phyloP scores from a whole-genome alignment of 2,888 invertebrate genomes.

The Herminia tarsipennalis region DNA sequence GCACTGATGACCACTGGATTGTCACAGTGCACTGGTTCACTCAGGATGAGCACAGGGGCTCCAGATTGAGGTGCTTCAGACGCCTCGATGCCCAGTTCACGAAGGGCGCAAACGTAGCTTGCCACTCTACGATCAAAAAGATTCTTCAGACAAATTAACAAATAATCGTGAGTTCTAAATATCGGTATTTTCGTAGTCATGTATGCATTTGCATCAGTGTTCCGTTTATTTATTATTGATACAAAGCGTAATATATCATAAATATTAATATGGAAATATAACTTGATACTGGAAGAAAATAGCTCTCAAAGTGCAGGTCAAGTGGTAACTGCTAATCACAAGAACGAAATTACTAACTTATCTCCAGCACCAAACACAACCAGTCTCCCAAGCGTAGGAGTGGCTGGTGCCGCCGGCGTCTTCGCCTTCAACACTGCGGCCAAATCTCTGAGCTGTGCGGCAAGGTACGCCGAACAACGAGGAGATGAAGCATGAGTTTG shows the following conservation, averaged over 20 bases:
- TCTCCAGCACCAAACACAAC: slow-evolving; percentile 82
- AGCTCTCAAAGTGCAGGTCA: too few relatives aligned
- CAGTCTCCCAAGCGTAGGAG: slow-evolving; percentile 73
- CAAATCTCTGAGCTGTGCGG: slow-evolving; percentile 82
- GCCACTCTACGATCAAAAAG: slow-evolving; percentile 76
- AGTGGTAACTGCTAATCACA: too few relatives aligned
- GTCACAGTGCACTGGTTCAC: slow-evolving; percentile 86
- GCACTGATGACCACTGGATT: slow-evolving; percentile 69
- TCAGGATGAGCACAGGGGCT: slow-evolving; percentile 71
- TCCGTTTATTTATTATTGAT: too few relatives aligned
- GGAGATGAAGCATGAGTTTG: slow-evolving; percentile 93
- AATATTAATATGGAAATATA: too few relatives aligned
- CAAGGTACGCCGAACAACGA: slow-evolving; percentile 91
- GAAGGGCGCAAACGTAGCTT: slow-evolving; percentile 89
- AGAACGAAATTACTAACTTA: slow-evolving; percentile 56
- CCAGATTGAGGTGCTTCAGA: slow-evolving; percentile 66
- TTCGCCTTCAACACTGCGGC: slow-evolving; percentile 69
- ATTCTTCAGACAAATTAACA: too few relatives aligned
- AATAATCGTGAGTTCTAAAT: too few relatives aligned
- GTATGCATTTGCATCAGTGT: too few relatives aligned
- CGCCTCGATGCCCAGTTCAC: slow-evolving; percentile 87
- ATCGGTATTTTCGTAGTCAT: too few relatives aligned
- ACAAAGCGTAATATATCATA: too few relatives aligned
- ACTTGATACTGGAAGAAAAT: too few relatives aligned
- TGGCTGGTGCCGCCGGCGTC: slow-evolving; percentile 67